phyloP scores from a whole-genome alignment of 2,113 vertebrate genomes.

The Varanus komodoensis region DNA sequence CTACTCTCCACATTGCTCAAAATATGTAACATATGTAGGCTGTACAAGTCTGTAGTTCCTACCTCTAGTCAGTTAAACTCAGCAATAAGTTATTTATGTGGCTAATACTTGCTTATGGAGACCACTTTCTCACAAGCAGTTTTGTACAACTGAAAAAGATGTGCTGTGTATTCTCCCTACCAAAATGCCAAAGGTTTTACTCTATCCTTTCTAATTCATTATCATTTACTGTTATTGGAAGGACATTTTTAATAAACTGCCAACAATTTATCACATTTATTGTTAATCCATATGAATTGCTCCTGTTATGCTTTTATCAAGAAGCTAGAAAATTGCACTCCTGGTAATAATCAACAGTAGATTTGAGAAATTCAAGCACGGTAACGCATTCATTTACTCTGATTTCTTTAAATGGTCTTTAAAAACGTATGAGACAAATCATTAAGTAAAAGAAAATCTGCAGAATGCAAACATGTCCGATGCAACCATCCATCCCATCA shows the following conservation, averaged over 20 bases:
- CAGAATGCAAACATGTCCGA: neutral
- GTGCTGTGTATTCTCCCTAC: neutral
- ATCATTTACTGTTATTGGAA: neutral
- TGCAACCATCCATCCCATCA: neutral
- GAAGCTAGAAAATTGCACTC: neutral
- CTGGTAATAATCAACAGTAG: neutral
- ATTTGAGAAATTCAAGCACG: neutral
- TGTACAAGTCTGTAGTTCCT: neutral
- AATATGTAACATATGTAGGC: neutral
- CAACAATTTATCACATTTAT: neutral
- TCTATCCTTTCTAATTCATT: neutral
- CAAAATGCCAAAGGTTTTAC: neutral
- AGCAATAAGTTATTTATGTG: neutral
- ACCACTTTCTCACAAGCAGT: neutral
- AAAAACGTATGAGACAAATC: neutral
- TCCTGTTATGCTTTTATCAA: neutral
- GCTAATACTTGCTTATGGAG: too few species aligned
- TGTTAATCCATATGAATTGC: neutral
- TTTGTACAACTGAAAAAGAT: neutral
- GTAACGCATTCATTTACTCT: neutral
- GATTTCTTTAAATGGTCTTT: neutral
- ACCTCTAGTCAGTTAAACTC: neutral
- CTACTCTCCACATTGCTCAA: neutral
- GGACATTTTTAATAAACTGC: neutral
- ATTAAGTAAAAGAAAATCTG: neutral